phyloP scores from a whole-genome alignment of 2,888 invertebrate species.

The Oscheius sp. region DNA sequence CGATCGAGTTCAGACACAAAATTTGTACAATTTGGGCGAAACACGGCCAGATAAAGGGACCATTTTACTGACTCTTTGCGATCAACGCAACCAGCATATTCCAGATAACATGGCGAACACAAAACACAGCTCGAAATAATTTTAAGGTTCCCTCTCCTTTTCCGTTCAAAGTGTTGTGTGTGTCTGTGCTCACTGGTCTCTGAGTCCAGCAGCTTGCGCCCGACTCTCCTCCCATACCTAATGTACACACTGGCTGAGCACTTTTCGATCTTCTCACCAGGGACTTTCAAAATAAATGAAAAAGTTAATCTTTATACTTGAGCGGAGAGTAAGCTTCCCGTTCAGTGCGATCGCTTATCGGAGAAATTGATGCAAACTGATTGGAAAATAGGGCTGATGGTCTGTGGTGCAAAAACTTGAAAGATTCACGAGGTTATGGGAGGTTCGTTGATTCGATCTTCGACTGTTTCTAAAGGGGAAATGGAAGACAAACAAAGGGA shows the following conservation, averaged over 20 bases:
- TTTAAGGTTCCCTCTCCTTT: no score
- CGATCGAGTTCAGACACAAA: no score
- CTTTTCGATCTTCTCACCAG: neutral
- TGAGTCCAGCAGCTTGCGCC: neutral
- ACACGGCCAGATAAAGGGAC: no score
- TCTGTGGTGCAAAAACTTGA: neutral
- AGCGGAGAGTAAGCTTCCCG: neutral
- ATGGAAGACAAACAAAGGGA: neutral
- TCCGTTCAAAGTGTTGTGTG: conserved; percentile 4
- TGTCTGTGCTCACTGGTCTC: neutral
- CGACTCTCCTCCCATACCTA: neutral
- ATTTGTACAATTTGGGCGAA: no score
- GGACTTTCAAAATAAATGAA: no score
- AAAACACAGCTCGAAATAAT: no score
- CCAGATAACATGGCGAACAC: no score
- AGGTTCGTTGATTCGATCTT: no score
- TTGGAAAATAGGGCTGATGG: neutral
- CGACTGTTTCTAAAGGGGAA: neutral
- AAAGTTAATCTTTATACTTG: no score
- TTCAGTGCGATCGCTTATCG: neutral
- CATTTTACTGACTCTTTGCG: no score
- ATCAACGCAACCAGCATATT: no score
- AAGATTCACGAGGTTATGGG: neutral
- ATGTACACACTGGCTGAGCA: neutral
- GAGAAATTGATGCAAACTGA: neutral